phyloP scores from a whole-genome alignment of 1,140 invertebrate species.

The Ceratitis capitata region DNA sequence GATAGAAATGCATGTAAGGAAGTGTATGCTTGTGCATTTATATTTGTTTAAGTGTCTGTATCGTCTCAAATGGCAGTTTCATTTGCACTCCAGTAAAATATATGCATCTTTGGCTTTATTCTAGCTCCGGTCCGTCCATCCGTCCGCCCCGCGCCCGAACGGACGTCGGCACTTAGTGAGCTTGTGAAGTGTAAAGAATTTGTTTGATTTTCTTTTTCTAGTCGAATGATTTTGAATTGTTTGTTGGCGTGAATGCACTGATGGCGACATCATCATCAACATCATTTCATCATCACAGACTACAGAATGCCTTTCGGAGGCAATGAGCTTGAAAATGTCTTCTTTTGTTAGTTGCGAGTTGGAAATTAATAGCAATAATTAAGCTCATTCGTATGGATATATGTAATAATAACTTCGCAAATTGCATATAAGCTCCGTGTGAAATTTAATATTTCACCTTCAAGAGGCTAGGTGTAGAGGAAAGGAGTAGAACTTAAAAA shows the following conservation, averaged over 20 bases:
- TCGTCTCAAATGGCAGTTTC: not conserved
- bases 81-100: not conserved
- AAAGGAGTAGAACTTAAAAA: too few relatives aligned
- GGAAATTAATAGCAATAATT: too few relatives aligned
- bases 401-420: too few relatives aligned
- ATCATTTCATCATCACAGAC: not conserved
- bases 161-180: too few relatives aligned
- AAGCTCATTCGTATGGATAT: too few relatives aligned
- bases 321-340: not conserved
- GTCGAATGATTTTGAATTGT: slow-evolving; percentile 21
- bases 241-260: not conserved
- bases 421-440: too few relatives aligned
- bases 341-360: too few relatives aligned
- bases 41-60: not conserved
- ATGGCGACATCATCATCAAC: not conserved
- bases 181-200: slow-evolving; percentile 11
- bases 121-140: not conserved
- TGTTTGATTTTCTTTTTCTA: slow-evolving; percentile 15
- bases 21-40: too few relatives aligned
- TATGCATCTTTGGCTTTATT: slow-evolving; percentile 15
- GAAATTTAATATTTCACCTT: too few relatives aligned
- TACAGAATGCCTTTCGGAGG: not conserved
- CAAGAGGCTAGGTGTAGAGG: too few relatives aligned
- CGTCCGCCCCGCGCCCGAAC: too few relatives aligned
- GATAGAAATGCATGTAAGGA: too few relatives aligned